phyloP scores from a whole-genome alignment of 2,888 invertebrate species.

The Bhutanitis thaidina region DNA sequence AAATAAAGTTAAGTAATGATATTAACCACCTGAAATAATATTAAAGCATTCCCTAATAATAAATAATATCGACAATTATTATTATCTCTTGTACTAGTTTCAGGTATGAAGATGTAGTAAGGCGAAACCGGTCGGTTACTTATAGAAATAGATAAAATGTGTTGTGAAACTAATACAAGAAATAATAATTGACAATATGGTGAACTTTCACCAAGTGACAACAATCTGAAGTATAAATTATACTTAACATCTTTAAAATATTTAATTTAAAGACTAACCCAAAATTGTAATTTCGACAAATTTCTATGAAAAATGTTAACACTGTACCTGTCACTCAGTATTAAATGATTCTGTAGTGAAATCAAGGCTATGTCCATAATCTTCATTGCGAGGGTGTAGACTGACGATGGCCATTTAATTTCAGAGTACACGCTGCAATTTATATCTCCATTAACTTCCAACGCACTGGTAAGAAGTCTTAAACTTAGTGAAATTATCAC shows the following conservation, averaged over 20 bases:
- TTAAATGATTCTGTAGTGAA: constrained; percentile 44
- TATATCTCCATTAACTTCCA: constrained; percentile 26
- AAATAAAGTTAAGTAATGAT: constrained; percentile 58
- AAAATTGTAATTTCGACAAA: too few species aligned
- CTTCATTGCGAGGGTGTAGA: constrained; percentile 35
- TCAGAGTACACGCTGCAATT: constrained; percentile 52
- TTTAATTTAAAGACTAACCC: too few species aligned
- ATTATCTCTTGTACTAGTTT: too few species aligned
- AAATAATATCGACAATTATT: too few species aligned
- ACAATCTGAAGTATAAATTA: too few species aligned
- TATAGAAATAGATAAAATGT: too few species aligned
- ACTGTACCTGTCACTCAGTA: constrained; percentile 53
- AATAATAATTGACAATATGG: too few species aligned
- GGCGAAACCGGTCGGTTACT: too few species aligned
- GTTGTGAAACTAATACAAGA: too few species aligned
- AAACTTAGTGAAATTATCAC: constrained; percentile 45
- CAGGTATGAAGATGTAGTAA: too few species aligned
- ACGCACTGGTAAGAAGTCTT: constrained; percentile 45
- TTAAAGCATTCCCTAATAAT: neutral
- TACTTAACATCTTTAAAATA: too few species aligned
- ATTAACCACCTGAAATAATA: constrained; percentile 54
- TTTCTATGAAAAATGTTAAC: neutral
- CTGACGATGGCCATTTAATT: constrained; percentile 49
- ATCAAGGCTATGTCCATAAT: constrained; percentile 45
- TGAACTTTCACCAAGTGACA: too few species aligned